Percentiles rank a stretch among this genome's conserved stretches.
Evolutionary conservation across 2,797 vertebrate species (phyloP).

Genomic region (Gallinago solitaria): DNA sequence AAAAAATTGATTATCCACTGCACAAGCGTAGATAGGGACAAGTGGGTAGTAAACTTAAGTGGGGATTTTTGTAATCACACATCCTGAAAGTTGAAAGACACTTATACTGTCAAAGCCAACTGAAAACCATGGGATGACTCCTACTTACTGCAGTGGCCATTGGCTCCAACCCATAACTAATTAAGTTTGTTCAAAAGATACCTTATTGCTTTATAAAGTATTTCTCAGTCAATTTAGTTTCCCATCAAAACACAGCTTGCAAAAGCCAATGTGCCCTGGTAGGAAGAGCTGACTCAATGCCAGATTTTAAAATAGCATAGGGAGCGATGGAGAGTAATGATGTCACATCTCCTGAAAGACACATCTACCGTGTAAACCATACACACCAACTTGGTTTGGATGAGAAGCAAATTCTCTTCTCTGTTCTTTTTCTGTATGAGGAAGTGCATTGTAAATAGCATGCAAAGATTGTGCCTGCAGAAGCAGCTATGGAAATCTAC

Average conservation of each 20-base stretch:
- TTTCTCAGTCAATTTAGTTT: not conserved
- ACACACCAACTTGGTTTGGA: not conserved
- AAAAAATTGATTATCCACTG: not conserved
- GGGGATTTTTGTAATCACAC: not conserved
- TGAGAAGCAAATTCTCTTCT: not conserved
- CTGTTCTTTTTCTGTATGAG: not conserved
- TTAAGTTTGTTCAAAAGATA: not conserved
- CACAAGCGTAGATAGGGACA: not conserved
- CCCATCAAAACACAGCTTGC: not conserved
- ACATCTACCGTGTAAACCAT: accelerated
- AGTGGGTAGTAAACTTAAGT: not conserved
- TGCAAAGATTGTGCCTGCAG: not conserved
- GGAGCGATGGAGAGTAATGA: not conserved
- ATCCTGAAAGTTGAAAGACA: not conserved
- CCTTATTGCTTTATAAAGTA: not conserved
- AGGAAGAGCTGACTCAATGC: not conserved
- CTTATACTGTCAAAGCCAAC: not conserved
- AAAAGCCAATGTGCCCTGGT: not conserved
- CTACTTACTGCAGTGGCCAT: not conserved
- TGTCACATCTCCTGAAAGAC: not conserved
- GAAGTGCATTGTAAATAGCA: not conserved
- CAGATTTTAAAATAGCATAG: not conserved
- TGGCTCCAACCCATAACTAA: not conserved
- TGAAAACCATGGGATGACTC: not conserved
- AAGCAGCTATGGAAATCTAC: not conserved